Base-by-base conservation (phyloP, 2,113 vertebrate genomes). In the Anolis sagrei region DNA sequence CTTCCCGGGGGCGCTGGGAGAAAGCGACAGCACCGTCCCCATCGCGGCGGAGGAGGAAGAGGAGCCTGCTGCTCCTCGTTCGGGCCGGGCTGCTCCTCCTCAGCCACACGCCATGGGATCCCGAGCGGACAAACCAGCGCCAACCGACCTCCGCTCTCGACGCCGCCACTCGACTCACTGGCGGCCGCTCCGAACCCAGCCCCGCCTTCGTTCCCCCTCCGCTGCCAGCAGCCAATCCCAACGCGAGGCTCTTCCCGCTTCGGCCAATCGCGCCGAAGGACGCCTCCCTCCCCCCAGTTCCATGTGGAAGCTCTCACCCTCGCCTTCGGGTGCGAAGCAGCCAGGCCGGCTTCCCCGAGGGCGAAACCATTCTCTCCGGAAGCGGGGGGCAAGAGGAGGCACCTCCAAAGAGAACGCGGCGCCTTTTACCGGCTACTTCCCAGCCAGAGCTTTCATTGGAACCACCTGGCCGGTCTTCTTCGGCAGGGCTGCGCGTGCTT, bases 11-110 rank as follows among this genome's bases (percentile, higher is more conserved):
- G 95, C 93, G 80, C 95, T 86, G 27, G 98, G 98, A 18, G 97
- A 98, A 82, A 99, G 96, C 6, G 98, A 99, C 82, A 99, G 96
- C 86, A 98, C 97, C 88, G 98, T 98, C 81, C 98, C 98, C 98
- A 99, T 99, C 94, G 94, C 96, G 92, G 88, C 84, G 93, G 92
- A 86, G 92, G 87, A 91, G 18, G 51, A 48, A 1, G 70, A 13
- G 13, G 62, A 7, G 25, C 44, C 64, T 16, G 36, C 39, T n/a
- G 87, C 87, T 87, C 92, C 36, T 70, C 36, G 3, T 14, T 51
- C 51, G 9, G 1, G 51, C 51, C 51, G 51, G 78, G 83, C 87
- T 74, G 87, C 89, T 73, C 85, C 92, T 80, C 39, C 39, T 44
- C 39, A 44, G 39, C 39, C 39, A 44, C 39, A 44, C 39, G 39